phyloP scores from a whole-genome alignment of 2,797 vertebrate species.

The Pseudochirops cupreus region DNA sequence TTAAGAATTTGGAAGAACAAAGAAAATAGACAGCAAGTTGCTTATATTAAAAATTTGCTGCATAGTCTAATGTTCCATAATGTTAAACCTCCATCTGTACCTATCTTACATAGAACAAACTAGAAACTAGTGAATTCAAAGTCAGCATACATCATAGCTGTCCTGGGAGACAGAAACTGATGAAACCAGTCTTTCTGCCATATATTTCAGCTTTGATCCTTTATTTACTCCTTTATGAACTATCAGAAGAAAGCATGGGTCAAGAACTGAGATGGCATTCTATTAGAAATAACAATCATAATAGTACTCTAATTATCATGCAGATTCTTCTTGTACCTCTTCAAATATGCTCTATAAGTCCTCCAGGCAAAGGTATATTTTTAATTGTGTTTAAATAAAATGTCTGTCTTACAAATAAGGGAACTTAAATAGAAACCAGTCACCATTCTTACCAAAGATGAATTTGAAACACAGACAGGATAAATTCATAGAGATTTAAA shows the following conservation, averaged over 20 bases:
- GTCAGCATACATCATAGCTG: background rate
- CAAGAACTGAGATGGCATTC: conserved; percentile 15
- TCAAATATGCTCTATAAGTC: conserved; percentile 20
- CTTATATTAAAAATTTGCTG: background rate
- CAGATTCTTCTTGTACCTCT: background rate
- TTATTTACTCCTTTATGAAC: background rate
- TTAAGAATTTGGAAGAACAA: conserved; percentile 53
- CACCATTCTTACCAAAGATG: background rate
- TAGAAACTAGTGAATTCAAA: background rate
- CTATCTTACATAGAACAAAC: background rate
- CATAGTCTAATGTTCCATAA: background rate
- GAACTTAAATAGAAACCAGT: conserved; percentile 36
- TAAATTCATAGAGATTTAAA: background rate
- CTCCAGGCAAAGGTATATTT: background rate
- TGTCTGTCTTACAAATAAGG: conserved; percentile 39
- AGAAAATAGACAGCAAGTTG: conserved; percentile 42
- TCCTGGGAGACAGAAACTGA: background rate
- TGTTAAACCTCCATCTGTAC: background rate
- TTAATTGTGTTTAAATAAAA: conserved; percentile 37
- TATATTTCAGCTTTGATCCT: background rate
- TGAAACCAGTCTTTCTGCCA: background rate
- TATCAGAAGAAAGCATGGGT: conserved; percentile 17
- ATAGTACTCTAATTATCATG: conserved; percentile 1
- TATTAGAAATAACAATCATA: conserved; percentile 28
- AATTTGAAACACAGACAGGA: background rate